A percentile compares a stretch with the other conserved stretches of the same genome.
Conservation (phyloP, 2,113 vertebrate genomes). For the Phrynosoma blainvillii region DNA sequence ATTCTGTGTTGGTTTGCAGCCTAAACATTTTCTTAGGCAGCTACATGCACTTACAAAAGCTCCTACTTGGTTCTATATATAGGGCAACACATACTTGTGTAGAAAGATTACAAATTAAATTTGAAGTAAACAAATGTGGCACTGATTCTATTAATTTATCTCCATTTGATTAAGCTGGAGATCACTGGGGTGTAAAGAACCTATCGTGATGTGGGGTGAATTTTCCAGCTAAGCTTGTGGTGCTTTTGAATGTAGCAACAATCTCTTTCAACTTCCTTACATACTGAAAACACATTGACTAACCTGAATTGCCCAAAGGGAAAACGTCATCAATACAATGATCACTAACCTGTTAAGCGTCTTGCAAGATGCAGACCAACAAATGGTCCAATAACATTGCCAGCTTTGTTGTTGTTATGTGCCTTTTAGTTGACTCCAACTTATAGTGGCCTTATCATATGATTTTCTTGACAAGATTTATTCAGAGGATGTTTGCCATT, state of each 20-base stretch:
- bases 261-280: not conserved
- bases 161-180: not conserved
- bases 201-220: too few relatives aligned
- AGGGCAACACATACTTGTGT: not conserved
- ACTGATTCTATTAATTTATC: not conserved
- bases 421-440: too few relatives aligned
- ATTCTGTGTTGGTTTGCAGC: not conserved
- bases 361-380: not conserved
- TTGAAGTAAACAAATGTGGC: not conserved
- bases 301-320: not conserved
- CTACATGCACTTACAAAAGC: not conserved
- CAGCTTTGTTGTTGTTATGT: too few relatives aligned
- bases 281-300: not conserved
- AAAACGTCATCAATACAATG: not conserved
- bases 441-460: too few relatives aligned
- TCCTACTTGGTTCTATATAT: not conserved
- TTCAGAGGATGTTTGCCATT: too few relatives aligned
- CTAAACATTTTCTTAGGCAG: not conserved
- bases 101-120: constrained; percentile 4
- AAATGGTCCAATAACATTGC: not conserved
- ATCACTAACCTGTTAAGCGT: not conserved
- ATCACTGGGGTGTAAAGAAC: not conserved
- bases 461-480: too few relatives aligned
- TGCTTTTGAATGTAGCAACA: not conserved
- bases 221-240: not conserved